Conservation (phyloP, 2,113 vertebrate species). For the human (Homo sapiens) region DNA sequence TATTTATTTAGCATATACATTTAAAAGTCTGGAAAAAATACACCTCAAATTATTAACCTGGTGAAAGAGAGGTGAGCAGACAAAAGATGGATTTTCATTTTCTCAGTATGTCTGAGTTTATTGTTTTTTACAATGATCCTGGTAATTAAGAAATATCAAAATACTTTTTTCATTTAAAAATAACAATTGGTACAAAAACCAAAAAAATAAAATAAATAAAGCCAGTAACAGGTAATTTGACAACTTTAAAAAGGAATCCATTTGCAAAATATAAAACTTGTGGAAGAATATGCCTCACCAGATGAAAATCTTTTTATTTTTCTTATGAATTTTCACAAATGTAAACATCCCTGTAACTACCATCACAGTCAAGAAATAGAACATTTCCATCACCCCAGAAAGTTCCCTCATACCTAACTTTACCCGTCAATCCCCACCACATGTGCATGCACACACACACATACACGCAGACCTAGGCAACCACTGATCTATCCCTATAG, state of each 20-base stretch:
- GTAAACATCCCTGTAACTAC: neutral
- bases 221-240: neutral
- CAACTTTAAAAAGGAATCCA: neutral
- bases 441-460: no score
- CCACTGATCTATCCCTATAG: neutral
- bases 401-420: neutral
- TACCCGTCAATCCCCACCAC: neutral
- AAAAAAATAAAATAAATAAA: neutral
- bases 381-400: neutral
- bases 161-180: neutral
- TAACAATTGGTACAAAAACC: neutral
- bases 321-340: neutral
- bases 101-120: neutral
- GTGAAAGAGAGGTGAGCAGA: neutral
- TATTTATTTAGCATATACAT: neutral
- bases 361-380: neutral
- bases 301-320: neutral
- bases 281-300: neutral
- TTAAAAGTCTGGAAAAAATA: slow-evolving; percentile 4
- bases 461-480: neutral
- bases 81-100: neutral
- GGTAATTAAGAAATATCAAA: slow-evolving; percentile 30
- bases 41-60: neutral
- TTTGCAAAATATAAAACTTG: neutral
- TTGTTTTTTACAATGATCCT: neutral